Evolutionary conservation across 2,113 vertebrate genomes (phyloP).

Genomic region (Arizona elegans): DNA sequence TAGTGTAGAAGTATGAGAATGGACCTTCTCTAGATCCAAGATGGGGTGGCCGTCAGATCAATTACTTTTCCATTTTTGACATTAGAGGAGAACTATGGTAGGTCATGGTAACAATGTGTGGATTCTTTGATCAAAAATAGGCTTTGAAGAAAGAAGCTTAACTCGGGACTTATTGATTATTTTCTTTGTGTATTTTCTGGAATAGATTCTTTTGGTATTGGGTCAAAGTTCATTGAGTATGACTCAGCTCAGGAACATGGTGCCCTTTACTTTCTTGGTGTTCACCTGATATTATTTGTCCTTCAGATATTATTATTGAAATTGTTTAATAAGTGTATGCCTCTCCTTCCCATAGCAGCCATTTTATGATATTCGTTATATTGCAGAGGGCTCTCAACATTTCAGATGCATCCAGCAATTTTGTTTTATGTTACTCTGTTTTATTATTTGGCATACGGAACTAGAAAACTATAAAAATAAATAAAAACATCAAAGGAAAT

Average conservation of each 20-base stretch:
- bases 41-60: background rate
- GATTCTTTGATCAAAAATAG: background rate
- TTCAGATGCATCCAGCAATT: background rate
- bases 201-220: background rate
- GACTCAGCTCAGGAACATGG: background rate
- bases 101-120: background rate
- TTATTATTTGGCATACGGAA: background rate
- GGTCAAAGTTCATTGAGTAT: background rate
- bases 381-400: background rate
- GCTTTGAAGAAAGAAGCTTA: background rate
- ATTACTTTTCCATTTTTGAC: background rate
- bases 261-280: background rate
- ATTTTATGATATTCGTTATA: background rate
- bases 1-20: background rate
- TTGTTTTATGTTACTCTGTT: background rate
- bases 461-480: background rate
- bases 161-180: background rate
- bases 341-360: background rate
- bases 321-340: background rate
- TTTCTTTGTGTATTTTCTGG: background rate
- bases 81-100: background rate
- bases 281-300: background rate
- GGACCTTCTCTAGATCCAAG: background rate
- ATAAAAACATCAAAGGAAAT: background rate
- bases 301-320: background rate